Percentiles rank a stretch among this genome's conserved stretches.
These are phyloP conservation scores for Montifringilla adamsi DNA, from an alignment of 2,113 vertebrate genomes.

Conservation along the genomic window DNA sequence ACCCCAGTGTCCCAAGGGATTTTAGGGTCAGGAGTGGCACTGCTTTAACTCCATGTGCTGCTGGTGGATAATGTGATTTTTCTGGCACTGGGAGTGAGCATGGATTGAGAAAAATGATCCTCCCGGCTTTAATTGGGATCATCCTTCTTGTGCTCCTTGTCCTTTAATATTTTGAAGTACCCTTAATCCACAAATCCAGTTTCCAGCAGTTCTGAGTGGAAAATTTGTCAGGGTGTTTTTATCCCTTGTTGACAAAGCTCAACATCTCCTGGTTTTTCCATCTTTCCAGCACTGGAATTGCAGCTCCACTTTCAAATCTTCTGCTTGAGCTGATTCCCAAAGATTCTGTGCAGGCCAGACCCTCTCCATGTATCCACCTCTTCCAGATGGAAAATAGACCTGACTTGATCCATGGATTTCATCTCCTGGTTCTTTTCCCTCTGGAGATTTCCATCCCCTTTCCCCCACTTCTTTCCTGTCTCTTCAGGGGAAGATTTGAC, in stretches of 20 bases:
- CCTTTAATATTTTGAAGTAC: neutral
- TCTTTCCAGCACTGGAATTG: neutral
- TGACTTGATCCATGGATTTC: neutral
- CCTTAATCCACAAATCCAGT: neutral
- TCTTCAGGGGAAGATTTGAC: neutral
- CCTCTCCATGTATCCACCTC: neutral
- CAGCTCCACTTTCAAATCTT: neutral
- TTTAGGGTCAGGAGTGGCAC: neutral
- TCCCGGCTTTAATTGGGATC: neutral
- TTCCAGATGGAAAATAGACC: neutral
- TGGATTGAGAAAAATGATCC: neutral
- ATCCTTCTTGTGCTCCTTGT: neutral
- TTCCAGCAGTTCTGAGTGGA: neutral
- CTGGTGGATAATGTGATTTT: neutral
- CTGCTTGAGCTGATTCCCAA: neutral
- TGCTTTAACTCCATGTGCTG: neutral
- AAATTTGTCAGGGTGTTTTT: neutral
- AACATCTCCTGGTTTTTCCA: neutral
- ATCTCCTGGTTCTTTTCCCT: neutral
- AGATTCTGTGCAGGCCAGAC: neutral
- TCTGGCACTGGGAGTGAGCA: rapidly evolving
- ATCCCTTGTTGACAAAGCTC: neutral
- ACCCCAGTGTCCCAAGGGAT: neutral
- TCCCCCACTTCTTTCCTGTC: neutral
- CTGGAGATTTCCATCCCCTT: neutral